Evolutionary conservation across 2,797 vertebrate genomes (phyloP), one percentile per base, ranked within the genome.

Genomic region (Schizothorax lantsangensis): DNA sequence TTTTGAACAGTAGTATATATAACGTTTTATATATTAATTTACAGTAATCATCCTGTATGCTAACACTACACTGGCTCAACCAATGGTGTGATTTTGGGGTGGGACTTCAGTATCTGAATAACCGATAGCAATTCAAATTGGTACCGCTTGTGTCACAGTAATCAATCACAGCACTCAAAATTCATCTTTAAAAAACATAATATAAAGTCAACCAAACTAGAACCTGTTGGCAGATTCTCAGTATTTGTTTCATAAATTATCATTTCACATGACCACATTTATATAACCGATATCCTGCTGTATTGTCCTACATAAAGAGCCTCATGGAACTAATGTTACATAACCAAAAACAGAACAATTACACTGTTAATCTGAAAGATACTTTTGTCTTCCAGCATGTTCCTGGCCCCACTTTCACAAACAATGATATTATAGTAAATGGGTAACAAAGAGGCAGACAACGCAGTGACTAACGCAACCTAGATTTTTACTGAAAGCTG

Each of bases 401-500:
- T 80, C 64, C 84, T 47, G 49, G 66, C 66, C 84, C 73, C 83
- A 40, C 71, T 86, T 79, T 79, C n/a, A 45, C 77, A 64, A 74
- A 82, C 69, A 38, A 69, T 17, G 38, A 72, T 52, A 86, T 78
- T 71, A 89, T 59, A 84, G 30, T 81, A 79, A 82, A 85, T 68
- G 80, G 86, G 74, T 83, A 74, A 83, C 30, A 26, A 83, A 83
- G 77, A 72, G 79, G 47, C 83, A 85, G 47, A 82, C 74, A 79
- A 81, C 68, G 11, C 23, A n/a, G 79, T 83, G 72, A 84, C 43
- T 79, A 71, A 36, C 30, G 40, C 73, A 66, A 85, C 87, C 71
- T 74, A 69, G 88, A 89, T 90, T 69, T 43, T 71, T 68, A 47
- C 45, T 66, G 15, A 62, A 40, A 86, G 79, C 57, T 85, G 91